Evolutionary conservation across 2,113 vertebrate species (phyloP).

Genomic region (Clupea harengus): DNA sequence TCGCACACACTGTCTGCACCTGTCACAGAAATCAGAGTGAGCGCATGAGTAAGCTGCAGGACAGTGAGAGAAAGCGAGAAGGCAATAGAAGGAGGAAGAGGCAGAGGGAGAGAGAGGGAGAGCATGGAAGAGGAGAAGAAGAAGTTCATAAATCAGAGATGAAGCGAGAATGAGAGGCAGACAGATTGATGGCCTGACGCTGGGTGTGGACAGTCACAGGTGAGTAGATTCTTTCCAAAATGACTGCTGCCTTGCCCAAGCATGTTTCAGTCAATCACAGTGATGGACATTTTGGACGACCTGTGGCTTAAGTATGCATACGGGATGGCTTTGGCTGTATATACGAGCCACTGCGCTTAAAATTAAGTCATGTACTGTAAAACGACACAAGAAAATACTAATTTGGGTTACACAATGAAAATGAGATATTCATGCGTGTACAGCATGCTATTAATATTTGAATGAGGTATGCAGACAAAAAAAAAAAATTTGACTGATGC

Average conservation of each 20-base stretch:
- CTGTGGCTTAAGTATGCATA: not conserved
- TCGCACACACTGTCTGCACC: constrained; percentile 15
- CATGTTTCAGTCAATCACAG: constrained; percentile 53
- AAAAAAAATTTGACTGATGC: not conserved
- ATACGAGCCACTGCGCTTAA: constrained; percentile 36
- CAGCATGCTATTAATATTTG: not conserved
- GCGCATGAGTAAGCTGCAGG: constrained; percentile 27
- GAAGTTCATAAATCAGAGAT: constrained; percentile 45
- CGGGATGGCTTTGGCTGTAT: constrained; percentile 30
- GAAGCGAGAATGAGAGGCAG: constrained; percentile 17
- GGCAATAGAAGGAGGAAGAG: constrained; percentile 13
- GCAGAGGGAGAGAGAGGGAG: not conserved
- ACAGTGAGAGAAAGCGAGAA: constrained; percentile 24
- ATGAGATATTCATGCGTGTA: constrained; percentile 3
- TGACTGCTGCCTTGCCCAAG: constrained; percentile 54
- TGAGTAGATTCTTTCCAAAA: constrained; percentile 51
- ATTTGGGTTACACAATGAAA: not conserved
- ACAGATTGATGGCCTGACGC: constrained; percentile 60
- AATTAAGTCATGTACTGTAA: constrained; percentile 37
- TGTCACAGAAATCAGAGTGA: constrained; percentile 22
- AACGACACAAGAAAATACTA: not conserved
- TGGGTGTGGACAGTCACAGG: constrained; percentile 59
- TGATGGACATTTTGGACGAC: constrained; percentile 47
- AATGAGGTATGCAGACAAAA: not conserved
- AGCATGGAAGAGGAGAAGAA: constrained; percentile 1